Evolutionary conservation across 2,113 vertebrate genomes (phyloP).

Genomic region (Corydoras sp.): DNA sequence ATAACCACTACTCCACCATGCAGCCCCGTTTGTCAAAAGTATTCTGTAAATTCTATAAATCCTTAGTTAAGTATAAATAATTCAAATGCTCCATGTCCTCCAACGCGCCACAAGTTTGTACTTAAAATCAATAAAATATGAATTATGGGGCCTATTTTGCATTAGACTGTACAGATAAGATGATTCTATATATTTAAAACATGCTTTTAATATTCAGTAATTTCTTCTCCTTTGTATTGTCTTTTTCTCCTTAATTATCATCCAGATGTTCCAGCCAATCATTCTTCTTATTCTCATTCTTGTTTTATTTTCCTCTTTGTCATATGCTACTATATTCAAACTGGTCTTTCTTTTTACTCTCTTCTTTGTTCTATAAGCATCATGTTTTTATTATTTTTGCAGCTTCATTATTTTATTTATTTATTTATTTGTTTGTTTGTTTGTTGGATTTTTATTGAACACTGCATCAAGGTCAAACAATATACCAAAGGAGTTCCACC

Average conservation of each 20-base stretch:
- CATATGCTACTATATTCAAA: slow-evolving; percentile 98
- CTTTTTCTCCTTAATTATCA: slow-evolving; percentile 51
- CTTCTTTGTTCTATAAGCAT: slow-evolving; percentile 93
- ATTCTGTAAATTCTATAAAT: no score
- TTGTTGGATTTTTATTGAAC: slow-evolving; percentile 68
- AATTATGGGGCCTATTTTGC: no score
- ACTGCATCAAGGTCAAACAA: slow-evolving; percentile 76
- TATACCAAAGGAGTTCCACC: slow-evolving; percentile 74
- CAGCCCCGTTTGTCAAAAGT: no score
- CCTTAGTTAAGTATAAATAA: no score
- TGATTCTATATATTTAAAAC: no score
- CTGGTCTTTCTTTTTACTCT: slow-evolving; percentile 56
- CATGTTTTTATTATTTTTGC: slow-evolving; percentile 18
- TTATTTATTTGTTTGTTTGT: slow-evolving; percentile 63
- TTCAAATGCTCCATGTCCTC: no score
- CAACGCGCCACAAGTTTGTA: no score
- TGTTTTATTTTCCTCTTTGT: slow-evolving; percentile 98
- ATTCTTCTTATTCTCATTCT: slow-evolving; percentile 99
- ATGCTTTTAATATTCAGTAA: slow-evolving; percentile 38
- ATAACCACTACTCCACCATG: no score
- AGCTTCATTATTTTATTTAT: slow-evolving; percentile 49
- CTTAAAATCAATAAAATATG: no score
- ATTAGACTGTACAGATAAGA: no score
- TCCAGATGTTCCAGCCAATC: slow-evolving; percentile 99
- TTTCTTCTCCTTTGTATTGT: slow-evolving; percentile 58